Percentiles rank a stretch among this genome's conserved stretches.
Conservation (phyloP, 2,888 invertebrate species). For the Lithophane leautieri region DNA sequence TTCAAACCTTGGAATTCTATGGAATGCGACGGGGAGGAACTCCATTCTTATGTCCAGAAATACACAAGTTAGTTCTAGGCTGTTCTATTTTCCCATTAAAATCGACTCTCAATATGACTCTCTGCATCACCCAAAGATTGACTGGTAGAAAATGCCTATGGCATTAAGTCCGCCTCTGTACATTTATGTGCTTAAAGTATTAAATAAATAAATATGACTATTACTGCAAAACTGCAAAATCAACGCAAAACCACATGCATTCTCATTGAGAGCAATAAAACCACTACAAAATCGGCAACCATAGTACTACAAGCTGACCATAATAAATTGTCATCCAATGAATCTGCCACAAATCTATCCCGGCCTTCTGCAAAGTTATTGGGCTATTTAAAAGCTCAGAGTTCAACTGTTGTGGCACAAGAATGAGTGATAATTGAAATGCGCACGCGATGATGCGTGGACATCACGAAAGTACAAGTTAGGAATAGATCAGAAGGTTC, state of each 20-base stretch:
- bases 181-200: no score
- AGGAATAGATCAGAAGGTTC: slow-evolving; percentile 36
- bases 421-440: slow-evolving; percentile 65
- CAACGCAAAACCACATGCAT: slow-evolving; percentile 4
- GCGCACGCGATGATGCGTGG: slow-evolving; percentile 63
- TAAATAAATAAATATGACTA: no score
- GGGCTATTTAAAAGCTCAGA: slow-evolving; percentile 58
- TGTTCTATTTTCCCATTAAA: neutral
- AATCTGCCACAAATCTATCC: slow-evolving; percentile 56
- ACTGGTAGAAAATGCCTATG: no score
- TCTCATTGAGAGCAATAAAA: slow-evolving; percentile 26
- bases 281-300: slow-evolving; percentile 1
- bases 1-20: neutral
- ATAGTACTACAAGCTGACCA: neutral
- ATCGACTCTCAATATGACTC: neutral
- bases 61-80: neutral
- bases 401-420: slow-evolving; percentile 53
- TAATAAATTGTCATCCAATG: slow-evolving; percentile 37
- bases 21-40: no score
- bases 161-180: no score
- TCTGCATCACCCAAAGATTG: no score
- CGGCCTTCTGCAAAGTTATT: slow-evolving; percentile 45
- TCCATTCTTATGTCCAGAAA: neutral
- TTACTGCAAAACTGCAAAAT: slow-evolving; percentile 7
- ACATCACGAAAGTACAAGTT: slow-evolving; percentile 1